These are phyloP conservation scores for Cheilosia scutellata DNA, from an alignment of 2,888 invertebrate genomes.

Conservation along the genomic window DNA sequence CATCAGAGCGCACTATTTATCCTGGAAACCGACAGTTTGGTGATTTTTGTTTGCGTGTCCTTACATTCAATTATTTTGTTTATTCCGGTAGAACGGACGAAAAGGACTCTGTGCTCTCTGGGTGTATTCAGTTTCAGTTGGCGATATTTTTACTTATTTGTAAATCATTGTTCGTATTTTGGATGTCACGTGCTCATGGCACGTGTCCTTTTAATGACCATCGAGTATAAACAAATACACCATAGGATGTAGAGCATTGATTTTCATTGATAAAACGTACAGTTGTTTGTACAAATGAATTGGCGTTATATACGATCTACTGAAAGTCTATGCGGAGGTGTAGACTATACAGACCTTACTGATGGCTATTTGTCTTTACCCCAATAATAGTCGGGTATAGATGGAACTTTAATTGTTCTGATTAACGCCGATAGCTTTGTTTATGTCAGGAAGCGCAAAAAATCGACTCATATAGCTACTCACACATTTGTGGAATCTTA, in stretches of 20 bases:
- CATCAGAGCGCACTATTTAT: slow-evolving; percentile 6
- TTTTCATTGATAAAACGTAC: slow-evolving; percentile 64
- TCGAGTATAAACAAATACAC: slow-evolving; percentile 74
- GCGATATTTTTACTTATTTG: slow-evolving; percentile 51
- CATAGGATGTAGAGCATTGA: slow-evolving; percentile 56
- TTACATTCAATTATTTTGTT: slow-evolving; percentile 71
- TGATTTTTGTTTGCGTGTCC: slow-evolving; percentile 66
- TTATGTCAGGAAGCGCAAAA: slow-evolving; percentile 23
- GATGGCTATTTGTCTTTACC: slow-evolving; percentile 47
- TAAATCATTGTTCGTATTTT: slow-evolving; percentile 62
- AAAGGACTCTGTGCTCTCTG: slow-evolving; percentile 1
- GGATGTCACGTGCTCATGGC: slow-evolving; percentile 82
- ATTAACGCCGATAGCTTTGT: slow-evolving; percentile 64
- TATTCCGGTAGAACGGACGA: slow-evolving; percentile 54
- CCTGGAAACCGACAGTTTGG: slow-evolving; percentile 63
- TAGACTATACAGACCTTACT: slow-evolving; percentile 12
- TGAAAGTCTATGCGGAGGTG: not conserved
- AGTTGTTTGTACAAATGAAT: slow-evolving; percentile 61
- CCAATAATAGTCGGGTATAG: slow-evolving; percentile 10
- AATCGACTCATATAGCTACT: slow-evolving; percentile 35
- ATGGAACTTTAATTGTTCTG: slow-evolving; percentile 73
- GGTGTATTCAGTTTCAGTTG: slow-evolving; percentile 43
- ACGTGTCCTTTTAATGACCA: slow-evolving; percentile 84
- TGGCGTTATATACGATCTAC: slow-evolving; percentile 32
- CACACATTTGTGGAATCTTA: slow-evolving; percentile 33